Evolutionary conservation across 2,113 vertebrate species (phyloP).

Genomic region (Oceanodroma tethys): DNA sequence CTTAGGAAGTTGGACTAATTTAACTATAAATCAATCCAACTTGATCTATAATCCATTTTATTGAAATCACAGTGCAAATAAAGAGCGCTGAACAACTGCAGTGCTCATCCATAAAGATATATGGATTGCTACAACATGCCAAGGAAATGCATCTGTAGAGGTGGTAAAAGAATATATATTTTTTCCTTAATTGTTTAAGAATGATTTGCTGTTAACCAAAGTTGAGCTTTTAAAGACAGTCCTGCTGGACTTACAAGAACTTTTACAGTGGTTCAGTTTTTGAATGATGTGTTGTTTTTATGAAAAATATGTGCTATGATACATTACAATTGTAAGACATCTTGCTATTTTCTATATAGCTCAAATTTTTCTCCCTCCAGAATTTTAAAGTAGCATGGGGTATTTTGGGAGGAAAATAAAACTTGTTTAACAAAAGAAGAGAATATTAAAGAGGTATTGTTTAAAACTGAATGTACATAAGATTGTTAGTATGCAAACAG

Average conservation of each 20-base stretch:
- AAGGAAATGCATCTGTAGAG: slow-evolving; percentile 38
- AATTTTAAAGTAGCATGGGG: slow-evolving; percentile 57
- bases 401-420: slow-evolving; percentile 61
- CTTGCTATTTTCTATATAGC: slow-evolving; percentile 57
- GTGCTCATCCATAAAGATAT: neutral
- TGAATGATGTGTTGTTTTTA: slow-evolving; percentile 37
- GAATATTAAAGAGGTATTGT: slow-evolving; percentile 63
- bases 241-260: neutral
- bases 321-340: slow-evolving; percentile 17
- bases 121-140: neutral
- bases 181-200: slow-evolving; percentile 57
- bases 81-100: neutral
- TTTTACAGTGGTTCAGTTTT: slow-evolving; percentile 21
- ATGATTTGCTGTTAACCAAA: slow-evolving; percentile 74
- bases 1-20: neutral
- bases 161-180: slow-evolving; percentile 25
- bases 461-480: slow-evolving; percentile 73
- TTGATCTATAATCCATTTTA: neutral
- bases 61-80: neutral
- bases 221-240: slow-evolving; percentile 48
- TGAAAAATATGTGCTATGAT: neutral
- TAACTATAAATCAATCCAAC: neutral
- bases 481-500: slow-evolving; percentile 60
- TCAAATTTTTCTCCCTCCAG: slow-evolving; percentile 4
- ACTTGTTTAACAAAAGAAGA: slow-evolving; percentile 29